Evolutionary conservation across 1,140 invertebrate genomes (phyloP).

Genomic region (Vanessa tameamea): DNA sequence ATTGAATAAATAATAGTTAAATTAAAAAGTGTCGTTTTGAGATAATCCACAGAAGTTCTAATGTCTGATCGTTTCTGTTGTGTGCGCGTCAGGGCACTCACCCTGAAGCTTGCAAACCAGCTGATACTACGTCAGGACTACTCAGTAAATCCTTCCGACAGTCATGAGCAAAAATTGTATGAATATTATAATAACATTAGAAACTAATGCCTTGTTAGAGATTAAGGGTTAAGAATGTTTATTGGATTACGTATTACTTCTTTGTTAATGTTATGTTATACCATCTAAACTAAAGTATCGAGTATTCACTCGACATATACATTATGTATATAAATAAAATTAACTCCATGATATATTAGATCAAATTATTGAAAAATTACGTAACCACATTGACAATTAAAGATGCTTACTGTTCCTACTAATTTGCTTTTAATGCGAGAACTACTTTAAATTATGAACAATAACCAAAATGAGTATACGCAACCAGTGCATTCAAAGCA

Average conservation of each 20-base stretch:
- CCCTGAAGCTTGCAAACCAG: constrained; percentile 11
- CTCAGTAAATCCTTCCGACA: not conserved
- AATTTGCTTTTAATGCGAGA: no score
- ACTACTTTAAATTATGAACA: not conserved
- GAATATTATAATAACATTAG: constrained; percentile 24
- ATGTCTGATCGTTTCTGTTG: constrained; percentile 20
- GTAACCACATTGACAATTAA: no score
- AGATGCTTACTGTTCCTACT: no score
- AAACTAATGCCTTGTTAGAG: constrained; percentile 10
- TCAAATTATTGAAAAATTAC: no score
- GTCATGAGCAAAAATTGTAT: not conserved
- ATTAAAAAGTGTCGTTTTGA: no score
- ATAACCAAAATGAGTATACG: constrained; percentile 26
- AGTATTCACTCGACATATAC: no score
- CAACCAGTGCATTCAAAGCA: constrained; percentile 55
- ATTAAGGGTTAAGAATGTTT: constrained; percentile 32
- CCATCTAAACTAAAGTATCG: no score
- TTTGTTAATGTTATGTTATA: not conserved
- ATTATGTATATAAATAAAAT: no score
- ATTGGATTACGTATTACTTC: constrained; percentile 12
- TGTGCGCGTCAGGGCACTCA: constrained; percentile 21
- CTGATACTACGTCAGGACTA: constrained; percentile 8
- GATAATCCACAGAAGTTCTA: not conserved
- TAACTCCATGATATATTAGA: no score
- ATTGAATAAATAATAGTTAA: no score